Base-by-base conservation (phyloP, 2,888 invertebrate genomes). In the Drosophila quinaria region DNA sequence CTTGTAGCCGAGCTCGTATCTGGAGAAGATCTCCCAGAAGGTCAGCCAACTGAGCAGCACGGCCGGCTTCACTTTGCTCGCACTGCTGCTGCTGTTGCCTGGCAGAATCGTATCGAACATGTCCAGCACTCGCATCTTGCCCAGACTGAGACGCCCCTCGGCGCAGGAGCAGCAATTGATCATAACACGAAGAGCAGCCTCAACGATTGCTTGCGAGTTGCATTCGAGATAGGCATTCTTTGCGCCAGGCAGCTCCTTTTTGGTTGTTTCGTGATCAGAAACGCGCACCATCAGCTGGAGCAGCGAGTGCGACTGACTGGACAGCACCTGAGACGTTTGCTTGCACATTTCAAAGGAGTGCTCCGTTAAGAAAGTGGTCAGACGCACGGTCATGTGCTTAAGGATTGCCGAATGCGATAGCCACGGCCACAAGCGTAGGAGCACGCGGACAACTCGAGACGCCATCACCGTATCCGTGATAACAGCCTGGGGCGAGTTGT, bases 1-100 rank as follows among this genome's bases (percentile, higher is more conserved):
- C 11, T 75, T 76, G 6, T 83, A 87, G 9, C 92, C 91, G 19
- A 91, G 90, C 10, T 89, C 84, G 68, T 92, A 91, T 8, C 92
- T 86, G 3, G 93, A 91, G 71, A 84, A 92, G 11, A 91, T 62
- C 67, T 92, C 92, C 91, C 92, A 93, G 67, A 92, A 92, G 9
- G 78, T 51, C 1, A 93, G 77, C 93, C 93, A 93, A 9, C 78
- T 63, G 1, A 80, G 59, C 11, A 90, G 52, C 5, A 92, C 75
- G 0, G 87, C 78, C 10, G 85, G 76, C 69, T 89, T 91, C 2
- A 88, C 69, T 67, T 90, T 92, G 15, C 76, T 65, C 3, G 74
- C 46, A 50, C 80, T 90, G 3, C 73, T 90, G 3, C 73, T 47
- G 5, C 10, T 13, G 6, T 80, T 55, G 9, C 64, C 84, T 0